Base-by-base conservation (phyloP, 2,888 invertebrate species). In the Aricia artaxerxes region DNA sequence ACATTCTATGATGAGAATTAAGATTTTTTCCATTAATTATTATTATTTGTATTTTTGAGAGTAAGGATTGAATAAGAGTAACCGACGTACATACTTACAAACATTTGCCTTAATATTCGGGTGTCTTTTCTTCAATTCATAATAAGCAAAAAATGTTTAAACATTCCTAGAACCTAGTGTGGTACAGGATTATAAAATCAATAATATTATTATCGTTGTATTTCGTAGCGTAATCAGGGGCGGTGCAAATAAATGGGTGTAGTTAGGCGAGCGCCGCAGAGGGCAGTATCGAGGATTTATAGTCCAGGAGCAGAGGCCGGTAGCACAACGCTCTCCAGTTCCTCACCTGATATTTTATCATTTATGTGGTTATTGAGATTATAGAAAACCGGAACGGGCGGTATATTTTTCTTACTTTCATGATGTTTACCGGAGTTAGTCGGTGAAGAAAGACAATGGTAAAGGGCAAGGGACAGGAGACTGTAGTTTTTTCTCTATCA, bases 241-340 rank as follows among this genome's bases (percentile, higher is more conserved):
- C 86, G 88, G 85, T 87, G 88, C 86, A 90, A 92, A 93, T 89
- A 92, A 92, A 93, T 92, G 91, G 89, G 82, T 86, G 91, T 91
- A 92, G 92, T 93, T 92, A 92, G 89, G 88, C 86, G 87, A 87
- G 87, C 87, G 88, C 93, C 93, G 89, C 92, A 91, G 91, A 90
- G 91, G 92, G 91, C 89, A 90, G 90, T 92, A 89, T 86, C 87
- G 82, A 85, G 88, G 89, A 93, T 93, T 93, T 93, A 93, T 93
- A 91, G 87, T 82, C 87, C 85, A 86, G 83, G 82, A 83, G 83
- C 79, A 82, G 81, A 81, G 80, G 82, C 81, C 75, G 73, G 72
- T 44, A 60, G 49, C 60, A 75, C 73, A 73, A 44, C 73, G n/a
- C 69, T 35, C 69, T 24, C 53, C 38, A 73, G 73, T 60, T 60